Evolutionary conservation across 2,888 invertebrate species (phyloP).

Genomic region (Sepiola atlantica): DNA sequence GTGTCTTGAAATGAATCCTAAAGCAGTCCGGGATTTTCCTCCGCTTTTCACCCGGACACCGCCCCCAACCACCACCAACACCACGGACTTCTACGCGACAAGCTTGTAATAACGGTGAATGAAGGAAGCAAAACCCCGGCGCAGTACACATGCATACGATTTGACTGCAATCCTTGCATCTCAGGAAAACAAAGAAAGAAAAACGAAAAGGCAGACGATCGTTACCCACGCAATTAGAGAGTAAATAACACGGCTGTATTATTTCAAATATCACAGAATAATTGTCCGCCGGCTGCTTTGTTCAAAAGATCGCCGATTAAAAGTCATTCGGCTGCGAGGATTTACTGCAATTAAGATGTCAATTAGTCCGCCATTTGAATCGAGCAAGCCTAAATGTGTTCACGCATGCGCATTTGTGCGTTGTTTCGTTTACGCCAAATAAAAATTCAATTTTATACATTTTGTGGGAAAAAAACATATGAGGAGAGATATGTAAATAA

Average conservation of each 20-base stretch:
- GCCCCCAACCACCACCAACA: not conserved
- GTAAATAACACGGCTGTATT: conserved; percentile 13
- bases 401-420: not conserved
- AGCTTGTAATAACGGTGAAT: not conserved
- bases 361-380: not conserved
- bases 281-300: conserved; percentile 4
- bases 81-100: too few species aligned
- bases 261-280: conserved; percentile 32
- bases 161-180: not conserved
- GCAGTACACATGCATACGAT: not conserved
- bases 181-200: not conserved
- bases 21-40: not conserved
- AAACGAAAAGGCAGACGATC: not conserved
- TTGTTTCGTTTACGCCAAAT: not conserved
- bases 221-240: conserved; percentile 1
- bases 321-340: conserved; percentile 22
- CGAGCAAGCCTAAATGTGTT: not conserved
- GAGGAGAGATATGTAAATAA: too few species aligned
- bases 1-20: not conserved
- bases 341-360: not conserved
- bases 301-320: not conserved
- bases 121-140: not conserved
- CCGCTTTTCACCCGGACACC: not conserved
- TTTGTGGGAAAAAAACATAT: too few species aligned
- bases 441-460: too few species aligned